phyloP scores from a whole-genome alignment of 2,888 invertebrate genomes.

The Metalampra italica region DNA sequence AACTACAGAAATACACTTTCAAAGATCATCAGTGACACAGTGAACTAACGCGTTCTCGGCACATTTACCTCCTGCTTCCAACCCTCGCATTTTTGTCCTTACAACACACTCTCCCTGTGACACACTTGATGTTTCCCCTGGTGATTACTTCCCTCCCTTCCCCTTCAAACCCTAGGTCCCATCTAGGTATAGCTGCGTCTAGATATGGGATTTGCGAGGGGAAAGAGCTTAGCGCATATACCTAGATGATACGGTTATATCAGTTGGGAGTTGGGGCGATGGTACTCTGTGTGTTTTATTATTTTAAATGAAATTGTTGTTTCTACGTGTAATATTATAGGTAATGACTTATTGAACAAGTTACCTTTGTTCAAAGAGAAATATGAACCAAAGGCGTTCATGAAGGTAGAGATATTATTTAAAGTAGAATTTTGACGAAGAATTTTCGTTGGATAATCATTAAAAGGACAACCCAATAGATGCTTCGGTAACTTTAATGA shows the following conservation, averaged over 20 bases:
- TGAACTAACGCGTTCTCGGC: conserved; percentile 70
- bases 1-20: conserved; percentile 20
- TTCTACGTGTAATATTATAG: background rate
- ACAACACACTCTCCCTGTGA: conserved; percentile 72
- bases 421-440: background rate
- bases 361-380: no score
- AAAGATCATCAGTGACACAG: conserved; percentile 75
- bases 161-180: conserved; percentile 41
- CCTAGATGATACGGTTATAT: conserved; percentile 48
- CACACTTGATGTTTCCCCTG: conserved; percentile 73
- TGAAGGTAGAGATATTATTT: background rate
- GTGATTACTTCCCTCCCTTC: conserved; percentile 61
- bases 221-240: conserved; percentile 60
- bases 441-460: conserved; percentile 34
- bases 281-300: conserved; percentile 17
- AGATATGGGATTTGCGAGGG: conserved; percentile 67
- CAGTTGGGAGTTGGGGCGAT: background rate
- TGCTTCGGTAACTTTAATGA: conserved; percentile 60
- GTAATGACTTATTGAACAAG: background rate
- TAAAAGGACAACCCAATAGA: conserved; percentile 38
- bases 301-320: background rate
- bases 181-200: conserved; percentile 58
- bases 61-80: conserved; percentile 69
- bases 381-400: no score
- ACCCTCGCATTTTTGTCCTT: conserved; percentile 73